Evolutionary conservation across 2,113 vertebrate species (phyloP), one percentile per base, ranked within the genome.

Genomic region (Mormyrus lacerda): DNA sequence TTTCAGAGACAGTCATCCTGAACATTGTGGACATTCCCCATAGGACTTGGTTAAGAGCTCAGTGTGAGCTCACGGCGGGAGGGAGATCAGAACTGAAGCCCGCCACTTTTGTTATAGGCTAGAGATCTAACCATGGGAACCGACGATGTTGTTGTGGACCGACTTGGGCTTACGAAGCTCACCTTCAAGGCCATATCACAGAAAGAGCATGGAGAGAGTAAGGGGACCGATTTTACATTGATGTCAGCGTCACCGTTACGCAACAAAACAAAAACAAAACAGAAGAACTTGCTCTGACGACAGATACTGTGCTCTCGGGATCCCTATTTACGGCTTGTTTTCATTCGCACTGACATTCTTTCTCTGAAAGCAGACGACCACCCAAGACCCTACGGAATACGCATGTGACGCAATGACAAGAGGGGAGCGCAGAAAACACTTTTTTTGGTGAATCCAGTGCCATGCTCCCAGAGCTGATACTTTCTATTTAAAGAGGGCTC

Each of bases 281-380:
- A 15, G 61, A 31, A 47, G 39, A 53, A 21, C 31, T 1, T 1
- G 31, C 61, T 39, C 9, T 42, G 61, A 88, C 15, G 11, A 76
- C 42, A 58, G 7, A 69, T 42, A 35, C n/a, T 5, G 19, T 27
- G 73, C 87, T 13, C 58, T n/a, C 3, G n/a, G 21, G 35, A 61
- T 69, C 35, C 58, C 2, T 61, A 53, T 79, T 76, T 39, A 47
- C 13, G 39, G 65, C 10, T 7, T 88, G 24, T 88, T 65, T 88
- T 65, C 45, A 35, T 69, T 39, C 1, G 24, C 24, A 42, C 24
- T 73, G 6, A 27, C 13, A 24, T 84, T 4, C 69, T 13, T 42
- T 69, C 27, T 86, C 83, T 85, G 79, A 50, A 45, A 89, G 88
- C 50, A 84, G 42, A 45, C 44, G 21, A 24, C 50, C 89, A 87